Conservation (phyloP, 2,797 vertebrate species). For the Rhinophrynus dorsalis region DNA sequence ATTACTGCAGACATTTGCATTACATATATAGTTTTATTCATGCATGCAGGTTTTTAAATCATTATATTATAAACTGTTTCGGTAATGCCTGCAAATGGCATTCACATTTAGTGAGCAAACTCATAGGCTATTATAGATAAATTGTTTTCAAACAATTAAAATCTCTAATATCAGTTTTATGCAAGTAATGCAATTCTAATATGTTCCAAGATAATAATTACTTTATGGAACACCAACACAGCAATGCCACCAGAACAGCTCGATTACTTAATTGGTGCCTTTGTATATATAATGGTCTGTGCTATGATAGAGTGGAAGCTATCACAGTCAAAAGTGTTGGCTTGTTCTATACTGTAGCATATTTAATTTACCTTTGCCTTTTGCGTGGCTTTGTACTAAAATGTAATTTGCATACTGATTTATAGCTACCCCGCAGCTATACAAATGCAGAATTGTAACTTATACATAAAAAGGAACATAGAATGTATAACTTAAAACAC, state of each 20-base stretch:
- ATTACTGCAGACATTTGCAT: not conserved
- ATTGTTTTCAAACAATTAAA: not conserved
- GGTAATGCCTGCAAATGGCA: not conserved
- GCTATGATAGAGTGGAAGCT: not conserved
- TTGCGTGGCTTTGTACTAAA: not conserved
- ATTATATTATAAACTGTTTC: not conserved
- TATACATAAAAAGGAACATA: too few relatives aligned
- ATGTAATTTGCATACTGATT: not conserved
- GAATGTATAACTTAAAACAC: too few relatives aligned
- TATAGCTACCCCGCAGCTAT: not conserved
- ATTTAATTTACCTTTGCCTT: not conserved
- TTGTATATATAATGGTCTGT: too few relatives aligned
- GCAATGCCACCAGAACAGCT: not conserved
- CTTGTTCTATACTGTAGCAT: not conserved
- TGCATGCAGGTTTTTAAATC: not conserved
- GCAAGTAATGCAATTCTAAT: not conserved
- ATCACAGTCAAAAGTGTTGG: too few relatives aligned
- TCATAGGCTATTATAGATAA: not conserved
- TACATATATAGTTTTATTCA: not conserved
- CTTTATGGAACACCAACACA: not conserved
- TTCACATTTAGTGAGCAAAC: not conserved
- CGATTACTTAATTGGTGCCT: not conserved
- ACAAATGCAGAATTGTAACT: not conserved
- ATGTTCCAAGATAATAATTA: not conserved
- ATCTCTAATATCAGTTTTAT: not conserved